Base-by-base conservation (phyloP, 2,888 invertebrate species). In the Eupithecia centaureata region DNA sequence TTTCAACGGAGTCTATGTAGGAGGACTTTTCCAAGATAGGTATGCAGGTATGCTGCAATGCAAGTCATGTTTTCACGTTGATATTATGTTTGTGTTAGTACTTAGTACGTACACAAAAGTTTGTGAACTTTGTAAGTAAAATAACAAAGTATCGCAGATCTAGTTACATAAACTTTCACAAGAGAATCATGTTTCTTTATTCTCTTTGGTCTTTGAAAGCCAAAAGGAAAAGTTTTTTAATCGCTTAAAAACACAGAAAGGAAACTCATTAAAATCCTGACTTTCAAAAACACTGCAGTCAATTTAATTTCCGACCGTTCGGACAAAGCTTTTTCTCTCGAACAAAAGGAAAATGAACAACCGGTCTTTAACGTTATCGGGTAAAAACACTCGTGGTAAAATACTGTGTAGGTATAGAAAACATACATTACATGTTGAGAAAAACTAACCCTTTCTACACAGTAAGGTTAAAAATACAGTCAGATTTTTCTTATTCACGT, bases 261-360 rank as follows among this genome's bases (percentile, higher is more conserved):
- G 51, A 65, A 61, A 47, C 66, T 66, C 66, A 66, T 66, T 66
- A 66, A 61, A 35, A 33, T 57, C n/a, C 51, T 52, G 35, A 64
- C 58, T 51, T 15, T 35, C 60, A 52, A 47, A 59, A 59, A 59
- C 22, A 47, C 38, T 59, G 38, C 60, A 52, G 30, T 35, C 8
- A 22, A 60, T 60, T 38, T 28, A 27, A 60, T 27, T 38, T 60
- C 27, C 18, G 56, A 61, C 61, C 22, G 18, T 47, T 10, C 15
- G 15, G 8, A 25, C 27, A 38, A 28, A 7, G 28, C 38, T 38
- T 32, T 27, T n/a, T 38, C 38, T 60, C 27, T 52, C 15, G 5
- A 27, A 27, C 15, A 52, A 52, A 52, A 27, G 52, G 5, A 52
- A 52, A 52, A 27, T 27, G 52, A 27, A 27, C 27, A 42, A 42